Base-by-base conservation (phyloP, 2,797 vertebrate species). In the Bovichtus diacanthus region DNA sequence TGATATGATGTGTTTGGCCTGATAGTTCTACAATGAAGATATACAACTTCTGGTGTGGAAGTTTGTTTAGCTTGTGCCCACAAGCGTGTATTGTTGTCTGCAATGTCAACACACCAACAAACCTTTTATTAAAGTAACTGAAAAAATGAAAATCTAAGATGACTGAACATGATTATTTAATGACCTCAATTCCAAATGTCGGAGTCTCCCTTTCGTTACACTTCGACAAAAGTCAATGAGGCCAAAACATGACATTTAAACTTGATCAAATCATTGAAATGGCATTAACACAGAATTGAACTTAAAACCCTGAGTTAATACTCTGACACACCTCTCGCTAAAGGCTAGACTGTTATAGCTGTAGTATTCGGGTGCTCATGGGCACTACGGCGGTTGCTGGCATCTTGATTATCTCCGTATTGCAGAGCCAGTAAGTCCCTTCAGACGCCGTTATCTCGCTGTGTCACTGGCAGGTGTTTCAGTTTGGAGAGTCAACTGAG, bases 401-500 rank as follows among this genome's bases (percentile, higher is more conserved):
- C 44, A 34, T 69, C 47, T 36, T 69, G 41, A 84, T 74, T 61
- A 68, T 81, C 55, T 85, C 55, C 16, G 9, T 47, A 36, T 65
- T 69, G 39, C 70, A 64, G 50, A 69, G 71, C 43, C 54, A 10
- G 50, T 31, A 1, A 44, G 41, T 65, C 54, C 44, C 74, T 63
- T 77, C 64, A 64, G 70, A 83, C 68, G 78, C 74, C 56, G 74
- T 78, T 82, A 79, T 76, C 67, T 76, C 23, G 1, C 67, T 31
- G 75, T 74, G 73, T 83, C 77, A 72, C 76, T 74, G 74, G 75
- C 84, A 90, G 79, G 82, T 86, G 81, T 87, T 83, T 83, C 59
- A 63, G 73, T 87, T 85, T 78, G 74, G 62, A 74, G 65, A 76
- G 79, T 87, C 84, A 87, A 76, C 72, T 74, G 73, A 88, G 83